Evolutionary conservation across 2,113 vertebrate genomes (phyloP).

Genomic region (Archocentrus centrarchus): DNA sequence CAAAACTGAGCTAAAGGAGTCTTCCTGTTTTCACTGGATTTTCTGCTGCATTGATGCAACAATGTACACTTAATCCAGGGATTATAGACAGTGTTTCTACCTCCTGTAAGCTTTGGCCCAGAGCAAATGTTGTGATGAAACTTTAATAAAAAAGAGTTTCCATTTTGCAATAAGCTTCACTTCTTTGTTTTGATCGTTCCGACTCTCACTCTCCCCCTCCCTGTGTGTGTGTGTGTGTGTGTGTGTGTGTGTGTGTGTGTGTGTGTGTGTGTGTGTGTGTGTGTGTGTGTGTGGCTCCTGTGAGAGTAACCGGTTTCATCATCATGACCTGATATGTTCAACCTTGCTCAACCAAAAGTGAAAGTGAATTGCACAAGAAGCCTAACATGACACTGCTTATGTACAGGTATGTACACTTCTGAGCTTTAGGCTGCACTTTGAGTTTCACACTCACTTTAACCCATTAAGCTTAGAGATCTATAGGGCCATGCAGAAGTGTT

Average conservation of each 20-base stretch:
- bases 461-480: background rate
- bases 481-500: background rate
- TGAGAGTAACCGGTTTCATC: conserved; percentile 57
- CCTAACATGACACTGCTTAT: background rate
- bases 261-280: background rate
- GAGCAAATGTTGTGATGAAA: conserved; percentile 27
- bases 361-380: conserved; percentile 42
- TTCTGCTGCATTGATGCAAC: background rate
- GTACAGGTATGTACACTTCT: background rate
- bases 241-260: too few species aligned
- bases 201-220: background rate
- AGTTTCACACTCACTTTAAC: background rate
- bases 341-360: conserved; percentile 46
- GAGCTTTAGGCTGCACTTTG: background rate
- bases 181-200: background rate
- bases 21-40: background rate
- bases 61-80: background rate
- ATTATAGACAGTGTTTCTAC: background rate
- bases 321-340: background rate
- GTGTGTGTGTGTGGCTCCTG: background rate
- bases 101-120: background rate
- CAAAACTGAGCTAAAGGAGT: background rate
- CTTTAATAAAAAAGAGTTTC: conserved; percentile 35
- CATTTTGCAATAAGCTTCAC: conserved; percentile 1
- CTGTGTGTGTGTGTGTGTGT: background rate